Base-by-base conservation (phyloP, 2,113 vertebrate species). In the Chroicocephalus ridibundus region DNA sequence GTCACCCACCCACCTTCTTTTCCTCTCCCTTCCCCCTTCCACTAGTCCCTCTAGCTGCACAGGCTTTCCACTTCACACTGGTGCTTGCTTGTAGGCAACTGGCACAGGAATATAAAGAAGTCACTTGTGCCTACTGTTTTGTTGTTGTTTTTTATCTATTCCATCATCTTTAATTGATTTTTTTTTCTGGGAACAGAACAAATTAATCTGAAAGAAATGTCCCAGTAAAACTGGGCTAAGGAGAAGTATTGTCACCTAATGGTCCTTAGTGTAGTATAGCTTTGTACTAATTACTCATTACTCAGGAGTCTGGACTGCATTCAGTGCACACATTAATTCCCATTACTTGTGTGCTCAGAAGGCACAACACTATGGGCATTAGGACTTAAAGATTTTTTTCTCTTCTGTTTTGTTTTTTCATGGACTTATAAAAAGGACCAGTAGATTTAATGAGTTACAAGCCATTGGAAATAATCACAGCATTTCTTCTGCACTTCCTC, bases 251-350 rank as follows among this genome's bases (percentile, higher is more conserved):
- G 78, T 69, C 18, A 38, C 16, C 55, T 86, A 84, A 91, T 21
- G n/a, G 11, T 87, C n/a, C 42, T 75, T 96, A 68, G 89, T 85
- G 52, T 44, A 38, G 24, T 22, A 49, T 55, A 91, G n/a, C 77
- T 96, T 79, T 79, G 32, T 76, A 68, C 31, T 93, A 87, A 89
- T 96, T 60, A 62, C 34, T 90, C 52, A 54, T 49, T 94, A n/a
- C 36, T 72, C 25, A 76, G 58, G 71, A 85, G 34, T 40, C 58
- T 84, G 77, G 38, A 24, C 66, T 42, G 21, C 66, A 42, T 82
- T 84, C 70, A 80, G 27, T 69, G 40, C 70, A 80, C 21, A 26
- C 40, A 93, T 87, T 80, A 82, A 88, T 95, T 88, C 40, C 82
- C 40, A 83, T 86, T 86, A 93, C n/a, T 96, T 69, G 11, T 69